These are phyloP conservation scores for Melanotaenia parkinsoni DNA, from an alignment of 2,797 vertebrate genomes.

Conservation along the genomic window DNA sequence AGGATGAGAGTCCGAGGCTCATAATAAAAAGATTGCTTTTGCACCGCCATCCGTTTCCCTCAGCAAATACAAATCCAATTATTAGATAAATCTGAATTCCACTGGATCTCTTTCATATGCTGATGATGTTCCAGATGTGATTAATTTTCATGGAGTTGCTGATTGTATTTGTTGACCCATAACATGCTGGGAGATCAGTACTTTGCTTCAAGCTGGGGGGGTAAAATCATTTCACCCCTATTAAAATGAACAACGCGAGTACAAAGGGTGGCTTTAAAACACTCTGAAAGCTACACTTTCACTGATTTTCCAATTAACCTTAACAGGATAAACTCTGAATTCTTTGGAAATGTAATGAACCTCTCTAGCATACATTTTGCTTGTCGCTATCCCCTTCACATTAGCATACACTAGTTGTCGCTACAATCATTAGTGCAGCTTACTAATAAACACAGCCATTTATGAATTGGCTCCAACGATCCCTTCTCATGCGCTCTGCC, in stretches of 20 bases:
- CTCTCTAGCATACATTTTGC: constrained; percentile 17
- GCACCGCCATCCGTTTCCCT: constrained; percentile 35
- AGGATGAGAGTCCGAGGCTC: constrained; percentile 42
- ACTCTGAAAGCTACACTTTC: constrained; percentile 32
- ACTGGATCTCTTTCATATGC: constrained; percentile 51
- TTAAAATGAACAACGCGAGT: constrained; percentile 53
- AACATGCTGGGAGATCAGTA: constrained; percentile 48
- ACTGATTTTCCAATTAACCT: constrained; percentile 69
- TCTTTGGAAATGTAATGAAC: constrained; percentile 16
- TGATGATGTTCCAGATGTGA: constrained; percentile 51
- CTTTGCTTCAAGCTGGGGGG: constrained; percentile 27
- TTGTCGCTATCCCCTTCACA: constrained; percentile 17
- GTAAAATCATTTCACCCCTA: constrained; percentile 64
- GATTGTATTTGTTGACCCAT: constrained; percentile 63
- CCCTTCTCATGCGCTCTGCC: constrained; percentile 56
- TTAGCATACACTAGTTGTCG: constrained; percentile 36
- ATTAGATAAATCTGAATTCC: constrained; percentile 66
- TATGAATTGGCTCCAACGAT: constrained; percentile 54
- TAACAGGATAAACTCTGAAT: constrained; percentile 26
- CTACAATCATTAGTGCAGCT: constrained; percentile 37
- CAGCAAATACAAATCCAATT: constrained; percentile 76
- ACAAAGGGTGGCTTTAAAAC: constrained; percentile 43
- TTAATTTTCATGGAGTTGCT: constrained; percentile 49
- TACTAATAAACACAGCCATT: constrained; percentile 65
- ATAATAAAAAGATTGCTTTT: constrained; percentile 34